phyloP scores from a whole-genome alignment of 2,113 vertebrate species.

The Hiodon tergisus region DNA sequence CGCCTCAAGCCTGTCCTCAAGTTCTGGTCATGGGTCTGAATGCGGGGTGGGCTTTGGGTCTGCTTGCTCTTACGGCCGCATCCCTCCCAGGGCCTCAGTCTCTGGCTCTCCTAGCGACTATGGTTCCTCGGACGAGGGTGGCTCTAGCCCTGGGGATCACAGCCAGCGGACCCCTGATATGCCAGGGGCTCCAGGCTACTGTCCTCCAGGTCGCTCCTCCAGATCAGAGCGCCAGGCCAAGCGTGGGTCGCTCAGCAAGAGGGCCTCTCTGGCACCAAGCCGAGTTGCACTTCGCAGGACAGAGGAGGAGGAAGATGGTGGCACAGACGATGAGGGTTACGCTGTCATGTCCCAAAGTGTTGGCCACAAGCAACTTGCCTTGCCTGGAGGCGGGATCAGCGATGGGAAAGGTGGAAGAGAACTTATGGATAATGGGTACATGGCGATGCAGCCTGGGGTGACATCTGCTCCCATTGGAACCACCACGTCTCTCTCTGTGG shows the following conservation, averaged over 20 bases:
- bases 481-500: conserved; percentile 54
- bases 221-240: conserved; percentile 61
- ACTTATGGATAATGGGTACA: conserved; percentile 58
- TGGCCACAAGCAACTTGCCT: conserved; percentile 47
- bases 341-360: conserved; percentile 54
- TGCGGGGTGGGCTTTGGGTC: conserved; percentile 62
- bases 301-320: conserved; percentile 60
- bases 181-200: conserved; percentile 36
- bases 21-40: conserved; percentile 69
- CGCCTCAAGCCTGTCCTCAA: conserved; percentile 61
- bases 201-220: conserved; percentile 59
- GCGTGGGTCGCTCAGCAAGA: conserved; percentile 59
- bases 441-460: conserved; percentile 70
- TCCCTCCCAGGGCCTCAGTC: conserved; percentile 65
- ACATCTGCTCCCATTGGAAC: conserved; percentile 57
- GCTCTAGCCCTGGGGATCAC: conserved; percentile 66
- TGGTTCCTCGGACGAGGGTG: conserved; percentile 74
- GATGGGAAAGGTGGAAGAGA: conserved; percentile 33
- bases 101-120: conserved; percentile 70
- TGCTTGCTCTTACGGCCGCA: conserved; percentile 64
- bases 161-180: conserved; percentile 56
- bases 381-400: conserved; percentile 39
- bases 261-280: conserved; percentile 60
- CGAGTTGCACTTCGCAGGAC: conserved; percentile 45
- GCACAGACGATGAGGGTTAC: conserved; percentile 49